Evolutionary conservation across 2,797 vertebrate species (phyloP).

Genomic region (Periophthalmus magnuspinnatus): DNA sequence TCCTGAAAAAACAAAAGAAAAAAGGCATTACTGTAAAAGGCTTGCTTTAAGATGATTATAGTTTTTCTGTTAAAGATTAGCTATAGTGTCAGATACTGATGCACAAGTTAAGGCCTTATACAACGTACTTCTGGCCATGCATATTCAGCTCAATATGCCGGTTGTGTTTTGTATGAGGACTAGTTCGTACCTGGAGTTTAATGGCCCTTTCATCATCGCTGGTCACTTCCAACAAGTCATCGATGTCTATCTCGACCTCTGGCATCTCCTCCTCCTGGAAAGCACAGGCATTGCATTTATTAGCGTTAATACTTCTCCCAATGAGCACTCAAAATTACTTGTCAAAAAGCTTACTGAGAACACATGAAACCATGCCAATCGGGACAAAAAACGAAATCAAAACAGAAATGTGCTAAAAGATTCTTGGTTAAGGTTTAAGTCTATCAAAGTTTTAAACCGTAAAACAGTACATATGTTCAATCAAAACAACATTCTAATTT

Average conservation of each 20-base stretch:
- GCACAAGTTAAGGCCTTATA: not conserved
- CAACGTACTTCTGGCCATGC: too few relatives aligned
- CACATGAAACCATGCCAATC: too few relatives aligned
- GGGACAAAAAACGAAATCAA: too few relatives aligned
- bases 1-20: constrained; percentile 59
- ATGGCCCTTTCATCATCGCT: constrained; percentile 91
- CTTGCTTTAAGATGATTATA: not conserved
- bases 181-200: constrained; percentile 86
- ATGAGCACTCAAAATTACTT: not conserved
- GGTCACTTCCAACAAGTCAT: constrained; percentile 92
- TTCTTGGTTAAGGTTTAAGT: too few relatives aligned
- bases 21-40: not conserved
- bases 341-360: not conserved
- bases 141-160: too few relatives aligned
- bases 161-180: constrained; percentile 8
- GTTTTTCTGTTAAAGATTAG: not conserved
- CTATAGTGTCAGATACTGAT: too few relatives aligned
- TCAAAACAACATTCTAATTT: not conserved
- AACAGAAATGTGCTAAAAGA: too few relatives aligned
- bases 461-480: too few relatives aligned
- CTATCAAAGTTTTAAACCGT: too few relatives aligned
- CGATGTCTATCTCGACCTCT: constrained; percentile 97
- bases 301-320: not conserved
- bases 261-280: constrained; percentile 97
- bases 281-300: constrained; percentile 4